These are phyloP conservation scores for Tragelaphus buxtoni DNA, from an alignment of 2,113 vertebrate species.

Conservation along the genomic window DNA sequence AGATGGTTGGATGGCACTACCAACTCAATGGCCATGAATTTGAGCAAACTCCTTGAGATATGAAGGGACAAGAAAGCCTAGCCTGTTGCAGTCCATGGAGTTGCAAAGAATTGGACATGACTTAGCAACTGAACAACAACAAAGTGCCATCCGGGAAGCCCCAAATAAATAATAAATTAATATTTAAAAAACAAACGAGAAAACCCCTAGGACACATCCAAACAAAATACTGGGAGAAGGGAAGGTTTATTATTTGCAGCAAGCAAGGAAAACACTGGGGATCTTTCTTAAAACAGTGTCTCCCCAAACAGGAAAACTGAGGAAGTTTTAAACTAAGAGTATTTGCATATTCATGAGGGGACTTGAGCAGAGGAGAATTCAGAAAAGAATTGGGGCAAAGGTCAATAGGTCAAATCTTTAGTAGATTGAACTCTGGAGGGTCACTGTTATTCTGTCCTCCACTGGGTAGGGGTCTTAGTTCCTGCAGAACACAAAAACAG, in stretches of 20 bases:
- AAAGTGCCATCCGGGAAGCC: neutral
- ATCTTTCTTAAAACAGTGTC: neutral
- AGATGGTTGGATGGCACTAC: neutral
- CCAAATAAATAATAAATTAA: neutral
- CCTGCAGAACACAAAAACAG: neutral
- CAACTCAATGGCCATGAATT: neutral
- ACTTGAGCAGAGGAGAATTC: neutral
- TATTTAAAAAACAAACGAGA: neutral
- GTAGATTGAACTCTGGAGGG: neutral
- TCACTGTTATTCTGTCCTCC: neutral
- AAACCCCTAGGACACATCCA: neutral
- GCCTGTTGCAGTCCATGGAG: neutral
- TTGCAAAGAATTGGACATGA: neutral
- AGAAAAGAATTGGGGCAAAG: neutral
- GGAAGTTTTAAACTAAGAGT: neutral
- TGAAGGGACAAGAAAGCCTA: neutral
- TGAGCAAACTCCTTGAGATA: neutral
- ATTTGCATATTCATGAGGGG: neutral
- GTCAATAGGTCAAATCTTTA: neutral
- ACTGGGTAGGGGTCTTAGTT: neutral
- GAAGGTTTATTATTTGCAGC: neutral
- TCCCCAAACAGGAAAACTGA: neutral
- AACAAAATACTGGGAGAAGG: neutral
- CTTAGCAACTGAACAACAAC: neutral
- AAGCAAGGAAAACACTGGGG: neutral